Evolutionary conservation across 1,140 invertebrate species (phyloP).

Genomic region (Anastatus disparis): DNA sequence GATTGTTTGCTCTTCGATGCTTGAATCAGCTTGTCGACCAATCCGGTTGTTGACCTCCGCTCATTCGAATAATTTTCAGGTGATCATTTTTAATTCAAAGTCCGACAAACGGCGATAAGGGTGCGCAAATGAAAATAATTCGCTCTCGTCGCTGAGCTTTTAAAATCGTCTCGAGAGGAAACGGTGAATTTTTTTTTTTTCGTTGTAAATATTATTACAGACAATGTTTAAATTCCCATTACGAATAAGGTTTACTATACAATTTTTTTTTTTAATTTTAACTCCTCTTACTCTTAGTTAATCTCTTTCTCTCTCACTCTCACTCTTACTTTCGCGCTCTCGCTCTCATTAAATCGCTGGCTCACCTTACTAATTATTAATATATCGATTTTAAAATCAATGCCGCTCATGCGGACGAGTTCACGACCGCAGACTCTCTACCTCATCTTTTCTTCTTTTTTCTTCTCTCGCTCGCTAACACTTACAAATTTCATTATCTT

Average conservation of each 20-base stretch:
- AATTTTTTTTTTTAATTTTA: constrained; percentile 59
- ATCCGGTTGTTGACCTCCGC: neutral
- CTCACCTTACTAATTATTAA: constrained; percentile 49
- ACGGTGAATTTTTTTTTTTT: constrained; percentile 58
- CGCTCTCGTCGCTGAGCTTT: constrained; percentile 49
- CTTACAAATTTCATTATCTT: constrained; percentile 48
- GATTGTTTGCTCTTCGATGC: constrained; percentile 49
- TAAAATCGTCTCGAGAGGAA: constrained; percentile 52
- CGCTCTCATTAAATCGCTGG: constrained; percentile 14
- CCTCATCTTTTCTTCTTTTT: constrained; percentile 14
- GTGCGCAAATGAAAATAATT: constrained; percentile 53
- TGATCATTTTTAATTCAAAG: constrained; percentile 6
- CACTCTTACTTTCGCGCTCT: constrained; percentile 10
- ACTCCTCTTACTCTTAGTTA: constrained; percentile 47
- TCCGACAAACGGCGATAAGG: constrained; percentile 36
- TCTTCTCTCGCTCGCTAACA: constrained; percentile 47
- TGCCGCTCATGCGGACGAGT: constrained; percentile 51
- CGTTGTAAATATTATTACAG: constrained; percentile 65
- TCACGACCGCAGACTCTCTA: constrained; percentile 46
- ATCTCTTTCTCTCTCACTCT: no score
- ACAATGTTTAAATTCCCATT: constrained; percentile 54
- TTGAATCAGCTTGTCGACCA: constrained; percentile 28
- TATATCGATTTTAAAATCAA: constrained; percentile 60
- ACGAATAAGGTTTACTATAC: constrained; percentile 62
- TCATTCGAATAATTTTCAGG: constrained; percentile 23